phyloP scores from a whole-genome alignment of 2,113 vertebrate species.

The Colistium nudipinnis region DNA sequence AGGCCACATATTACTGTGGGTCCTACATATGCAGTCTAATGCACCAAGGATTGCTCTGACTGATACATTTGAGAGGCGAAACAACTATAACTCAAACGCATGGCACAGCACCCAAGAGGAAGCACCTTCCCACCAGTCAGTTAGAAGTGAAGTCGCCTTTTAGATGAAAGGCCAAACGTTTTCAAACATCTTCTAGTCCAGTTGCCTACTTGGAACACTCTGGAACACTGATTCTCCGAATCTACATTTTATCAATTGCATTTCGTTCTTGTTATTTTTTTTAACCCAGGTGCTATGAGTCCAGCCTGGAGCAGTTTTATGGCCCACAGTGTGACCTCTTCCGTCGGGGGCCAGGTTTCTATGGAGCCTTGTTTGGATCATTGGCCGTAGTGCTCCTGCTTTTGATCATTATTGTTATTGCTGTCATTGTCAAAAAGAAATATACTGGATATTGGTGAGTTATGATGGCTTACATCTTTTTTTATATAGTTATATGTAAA shows the following conservation, averaged over 20 bases:
- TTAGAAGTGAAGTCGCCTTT: too few species aligned
- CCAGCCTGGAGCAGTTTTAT: constrained; percentile 59
- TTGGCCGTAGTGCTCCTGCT: constrained; percentile 62
- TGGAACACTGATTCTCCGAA: too few species aligned
- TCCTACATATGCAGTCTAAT: too few species aligned
- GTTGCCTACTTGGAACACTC: too few species aligned
- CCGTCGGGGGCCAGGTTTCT: constrained; percentile 71
- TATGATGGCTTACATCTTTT: background rate
- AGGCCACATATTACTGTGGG: too few species aligned
- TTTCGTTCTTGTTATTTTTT: background rate
- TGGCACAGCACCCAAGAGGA: too few species aligned
- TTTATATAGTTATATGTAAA: background rate
- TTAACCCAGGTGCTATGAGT: constrained; percentile 64
- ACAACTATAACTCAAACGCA: too few species aligned
- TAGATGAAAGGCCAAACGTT: too few species aligned
- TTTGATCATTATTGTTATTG: constrained; percentile 53
- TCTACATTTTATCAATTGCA: background rate
- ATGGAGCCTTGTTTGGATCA: constrained; percentile 78
- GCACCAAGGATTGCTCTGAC: too few species aligned
- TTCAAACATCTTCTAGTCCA: too few species aligned
- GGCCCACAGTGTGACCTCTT: constrained; percentile 74
- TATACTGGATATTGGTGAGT: constrained; percentile 47
- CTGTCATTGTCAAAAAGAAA: constrained; percentile 48
- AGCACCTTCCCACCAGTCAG: too few species aligned
- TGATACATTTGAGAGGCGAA: too few species aligned